phyloP scores from a whole-genome alignment of 2,113 vertebrate genomes.

The Potamarius usumacintae region DNA sequence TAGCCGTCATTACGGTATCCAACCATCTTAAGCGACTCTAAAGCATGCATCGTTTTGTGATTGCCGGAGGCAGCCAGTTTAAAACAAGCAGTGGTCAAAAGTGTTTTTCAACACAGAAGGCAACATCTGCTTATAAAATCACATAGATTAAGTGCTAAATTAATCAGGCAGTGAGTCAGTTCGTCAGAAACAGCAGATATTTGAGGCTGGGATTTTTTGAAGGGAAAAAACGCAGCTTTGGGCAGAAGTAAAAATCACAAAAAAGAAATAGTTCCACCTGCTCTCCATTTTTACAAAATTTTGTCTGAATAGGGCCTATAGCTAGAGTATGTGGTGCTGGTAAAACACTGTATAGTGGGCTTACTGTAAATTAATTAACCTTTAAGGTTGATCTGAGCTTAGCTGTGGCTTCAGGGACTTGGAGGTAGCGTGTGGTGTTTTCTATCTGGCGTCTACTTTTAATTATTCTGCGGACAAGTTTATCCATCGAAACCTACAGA shows the following conservation, averaged over 20 bases:
- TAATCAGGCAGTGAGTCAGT: neutral
- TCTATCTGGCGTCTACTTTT: neutral
- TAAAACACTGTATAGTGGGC: neutral
- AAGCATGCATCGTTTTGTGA: neutral
- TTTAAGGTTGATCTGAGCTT: slow-evolving; percentile 10
- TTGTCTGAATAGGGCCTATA: neutral
- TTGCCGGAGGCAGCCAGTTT: neutral
- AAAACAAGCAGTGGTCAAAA: neutral
- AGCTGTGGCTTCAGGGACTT: slow-evolving; percentile 13
- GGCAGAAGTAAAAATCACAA: neutral
- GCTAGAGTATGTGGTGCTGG: neutral
- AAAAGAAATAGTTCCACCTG: neutral
- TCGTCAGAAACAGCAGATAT: neutral
- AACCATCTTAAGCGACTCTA: neutral
- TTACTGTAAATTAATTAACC: slow-evolving; percentile 20
- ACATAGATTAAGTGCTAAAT: neutral
- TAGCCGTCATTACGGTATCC: neutral
- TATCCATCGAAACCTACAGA: slow-evolving; percentile 3
- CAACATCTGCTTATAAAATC: slow-evolving; percentile 1
- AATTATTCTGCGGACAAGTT: slow-evolving; percentile 17
- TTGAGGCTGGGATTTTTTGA: neutral
- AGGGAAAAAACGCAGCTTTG: neutral
- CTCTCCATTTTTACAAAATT: neutral
- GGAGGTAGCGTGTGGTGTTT: neutral
- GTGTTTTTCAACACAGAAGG: neutral